Evolutionary conservation across 1,140 invertebrate genomes (phyloP).

Genomic region (Heliconius congener): DNA sequence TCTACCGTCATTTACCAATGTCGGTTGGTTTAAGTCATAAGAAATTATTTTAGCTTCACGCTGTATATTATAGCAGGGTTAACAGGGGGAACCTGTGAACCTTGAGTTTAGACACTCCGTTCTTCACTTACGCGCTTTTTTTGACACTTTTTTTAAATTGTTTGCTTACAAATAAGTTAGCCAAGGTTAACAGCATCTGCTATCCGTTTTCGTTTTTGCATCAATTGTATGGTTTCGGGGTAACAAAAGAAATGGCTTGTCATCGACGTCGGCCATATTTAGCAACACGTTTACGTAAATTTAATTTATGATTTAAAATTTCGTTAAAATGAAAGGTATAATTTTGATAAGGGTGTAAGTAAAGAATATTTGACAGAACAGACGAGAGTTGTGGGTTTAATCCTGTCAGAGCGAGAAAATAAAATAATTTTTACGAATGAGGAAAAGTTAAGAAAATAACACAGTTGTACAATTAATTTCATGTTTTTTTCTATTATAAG

Average conservation of each 20-base stretch:
- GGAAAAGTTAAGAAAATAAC: too few relatives aligned
- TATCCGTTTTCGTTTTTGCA: slow-evolving; percentile 56
- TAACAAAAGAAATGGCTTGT: slow-evolving; percentile 48
- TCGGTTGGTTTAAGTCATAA: background rate
- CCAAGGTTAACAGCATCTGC: slow-evolving; percentile 51
- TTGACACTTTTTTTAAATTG: background rate
- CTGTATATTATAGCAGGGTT: too few relatives aligned
- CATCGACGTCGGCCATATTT: slow-evolving; percentile 8
- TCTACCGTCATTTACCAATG: slow-evolving; percentile 7
- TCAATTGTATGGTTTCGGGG: slow-evolving; percentile 52
- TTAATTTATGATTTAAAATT: slow-evolving; percentile 3
- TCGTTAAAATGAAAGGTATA: background rate
- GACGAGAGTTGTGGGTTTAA: too few relatives aligned
- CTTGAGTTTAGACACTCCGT: too few relatives aligned
- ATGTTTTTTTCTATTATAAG: too few relatives aligned
- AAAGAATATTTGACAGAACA: background rate
- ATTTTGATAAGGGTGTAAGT: background rate
- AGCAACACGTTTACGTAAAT: background rate
- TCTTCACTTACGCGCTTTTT: too few relatives aligned
- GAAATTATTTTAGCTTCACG: background rate
- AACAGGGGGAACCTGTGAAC: too few relatives aligned
- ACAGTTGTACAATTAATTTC: too few relatives aligned
- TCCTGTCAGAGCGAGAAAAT: too few relatives aligned
- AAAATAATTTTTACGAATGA: too few relatives aligned
- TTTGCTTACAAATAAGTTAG: background rate